Percentiles rank a stretch among this genome's conserved stretches.
phyloP scores from a whole-genome alignment of 2,888 invertebrate species.

The Cheilosia grossa region DNA sequence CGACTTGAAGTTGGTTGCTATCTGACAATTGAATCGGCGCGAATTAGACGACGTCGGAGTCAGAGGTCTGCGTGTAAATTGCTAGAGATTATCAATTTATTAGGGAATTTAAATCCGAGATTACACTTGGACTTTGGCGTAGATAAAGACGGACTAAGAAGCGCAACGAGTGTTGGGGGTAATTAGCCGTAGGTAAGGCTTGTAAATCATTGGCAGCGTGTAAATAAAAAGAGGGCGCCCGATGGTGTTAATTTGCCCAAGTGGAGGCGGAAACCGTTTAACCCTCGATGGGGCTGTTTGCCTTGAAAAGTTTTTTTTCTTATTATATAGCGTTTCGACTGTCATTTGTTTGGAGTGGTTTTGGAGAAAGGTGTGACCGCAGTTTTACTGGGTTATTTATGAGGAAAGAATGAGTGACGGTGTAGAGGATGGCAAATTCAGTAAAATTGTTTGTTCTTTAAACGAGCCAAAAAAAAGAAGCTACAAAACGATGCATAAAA shows the following conservation, averaged over 20 bases:
- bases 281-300: neutral
- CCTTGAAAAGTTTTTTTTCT: neutral
- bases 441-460: too few species aligned
- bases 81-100: slow-evolving; percentile 67
- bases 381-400: too few species aligned
- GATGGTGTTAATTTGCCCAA: slow-evolving; percentile 60
- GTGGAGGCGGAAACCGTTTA: slow-evolving; percentile 51
- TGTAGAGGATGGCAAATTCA: too few species aligned
- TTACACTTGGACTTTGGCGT: slow-evolving; percentile 16
- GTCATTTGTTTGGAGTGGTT: too few species aligned
- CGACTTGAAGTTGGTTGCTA: slow-evolving; percentile 43
- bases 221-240: slow-evolving; percentile 37
- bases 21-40: slow-evolving; percentile 50
- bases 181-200: slow-evolving; percentile 55
- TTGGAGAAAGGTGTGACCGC: too few species aligned
- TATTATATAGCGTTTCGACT: neutral
- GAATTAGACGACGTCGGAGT: neutral
- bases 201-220: slow-evolving; percentile 51
- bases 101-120: slow-evolving; percentile 56
- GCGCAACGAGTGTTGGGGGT: slow-evolving; percentile 47
- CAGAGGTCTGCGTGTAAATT: slow-evolving; percentile 53
- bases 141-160: slow-evolving; percentile 26
- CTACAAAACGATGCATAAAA: too few species aligned
- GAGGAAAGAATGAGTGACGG: too few species aligned
- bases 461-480: too few species aligned